Evolutionary conservation across 2,113 vertebrate genomes (phyloP), one percentile per base, ranked within the genome.

Genomic region (Columba janthina): DNA sequence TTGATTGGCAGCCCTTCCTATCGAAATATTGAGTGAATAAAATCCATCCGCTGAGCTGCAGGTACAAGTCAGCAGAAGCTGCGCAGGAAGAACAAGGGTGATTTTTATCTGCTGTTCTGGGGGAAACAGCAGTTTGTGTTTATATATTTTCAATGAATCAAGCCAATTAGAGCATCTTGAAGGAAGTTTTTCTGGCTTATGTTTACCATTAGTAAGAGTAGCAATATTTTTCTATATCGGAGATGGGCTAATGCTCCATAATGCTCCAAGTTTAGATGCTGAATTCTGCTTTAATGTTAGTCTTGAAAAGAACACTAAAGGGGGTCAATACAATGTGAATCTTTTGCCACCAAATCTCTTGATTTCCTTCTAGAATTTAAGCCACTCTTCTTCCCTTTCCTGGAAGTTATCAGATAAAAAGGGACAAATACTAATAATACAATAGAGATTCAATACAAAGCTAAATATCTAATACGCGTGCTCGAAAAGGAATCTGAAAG

Each of bases 301-400:
- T 53, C 48, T 92, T 86, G 38, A 32, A 80, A 88, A 60, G 86
- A 80, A 6, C 10, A 36, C 34, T 81, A 22, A 75, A 70, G 31
- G 77, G 88, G 88, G 75, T 91, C 88, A 83, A 86, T 75, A 74
- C 11, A 20, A 17, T 26, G 67, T 53, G 73, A 90, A 85, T 80
- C 24, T 83, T 94, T 84, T 84, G 65, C 48, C 72, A 90, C 48
- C 8, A 93, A 84, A 88, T 44, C 85, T 93, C 75, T 85, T 67
- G 67, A 88, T 91, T 94, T 93, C 38, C 34, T 56, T 48, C 14
- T 20, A 67, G 57, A 93, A 92, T 92, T 80, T 77, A 90, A 83
- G 19, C 76, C 24, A 38, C 28, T 83, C 21, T 92, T 77, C 60
- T 77, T 90, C 60, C 48, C 48, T 94, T 90, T 72, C 25, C 72